Conservation (phyloP, 2,888 invertebrate genomes). For the Orchestes rusci region DNA sequence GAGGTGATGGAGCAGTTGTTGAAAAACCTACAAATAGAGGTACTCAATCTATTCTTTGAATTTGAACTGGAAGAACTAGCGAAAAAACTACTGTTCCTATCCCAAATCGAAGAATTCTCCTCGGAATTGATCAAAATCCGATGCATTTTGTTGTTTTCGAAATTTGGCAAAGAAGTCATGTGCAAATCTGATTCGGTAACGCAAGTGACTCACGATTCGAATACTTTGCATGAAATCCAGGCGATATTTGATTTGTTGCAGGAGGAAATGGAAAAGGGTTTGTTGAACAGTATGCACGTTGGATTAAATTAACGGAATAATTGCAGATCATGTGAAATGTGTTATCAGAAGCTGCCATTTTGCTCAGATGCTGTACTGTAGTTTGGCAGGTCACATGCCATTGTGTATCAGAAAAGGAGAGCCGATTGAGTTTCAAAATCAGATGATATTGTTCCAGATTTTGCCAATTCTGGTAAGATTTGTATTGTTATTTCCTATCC, state of each 20-base stretch:
- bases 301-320: too few relatives aligned
- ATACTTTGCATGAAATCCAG: slow-evolving; percentile 9
- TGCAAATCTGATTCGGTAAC: not conserved
- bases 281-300: too few relatives aligned
- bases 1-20: slow-evolving; percentile 16
- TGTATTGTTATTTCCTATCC: not conserved
- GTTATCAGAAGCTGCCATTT: slow-evolving; percentile 41
- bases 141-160: slow-evolving; percentile 12
- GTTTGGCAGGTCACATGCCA: slow-evolving; percentile 30
- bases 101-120: slow-evolving; percentile 20
- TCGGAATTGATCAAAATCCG: slow-evolving; percentile 15
- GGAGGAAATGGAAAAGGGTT: slow-evolving; percentile 20
- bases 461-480: slow-evolving; percentile 50
- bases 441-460: slow-evolving; percentile 55
- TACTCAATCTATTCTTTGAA: slow-evolving; percentile 12
- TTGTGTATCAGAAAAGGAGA: slow-evolving; percentile 18
- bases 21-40: slow-evolving; percentile 1
- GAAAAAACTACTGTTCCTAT: slow-evolving; percentile 9
- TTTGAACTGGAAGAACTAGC: not conserved
- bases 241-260: slow-evolving; percentile 12
- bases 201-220: slow-evolving; percentile 8
- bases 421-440: slow-evolving; percentile 46
- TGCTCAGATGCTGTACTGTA: slow-evolving; percentile 41
- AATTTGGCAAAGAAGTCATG: not conserved
- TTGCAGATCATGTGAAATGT: slow-evolving; percentile 33